Base-by-base conservation (phyloP, 1,140 invertebrate genomes). In the Tenebrio molitor region DNA sequence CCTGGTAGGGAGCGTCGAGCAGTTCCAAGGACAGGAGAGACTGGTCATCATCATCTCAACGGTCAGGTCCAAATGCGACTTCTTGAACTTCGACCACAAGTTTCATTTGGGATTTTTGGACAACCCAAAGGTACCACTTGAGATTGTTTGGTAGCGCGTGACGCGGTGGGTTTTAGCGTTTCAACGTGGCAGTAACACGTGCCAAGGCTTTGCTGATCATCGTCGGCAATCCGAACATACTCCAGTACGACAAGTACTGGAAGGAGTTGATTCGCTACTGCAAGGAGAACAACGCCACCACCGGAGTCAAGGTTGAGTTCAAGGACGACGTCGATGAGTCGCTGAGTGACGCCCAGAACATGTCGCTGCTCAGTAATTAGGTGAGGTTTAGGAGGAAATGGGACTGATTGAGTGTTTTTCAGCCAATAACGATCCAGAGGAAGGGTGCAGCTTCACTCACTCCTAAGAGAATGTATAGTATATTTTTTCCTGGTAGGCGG, bases 21-120 rank as follows among this genome's bases (percentile, higher is more conserved):
- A 97, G 81, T 97, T 98, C 81, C 97, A 98, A 83, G 96, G 96
- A 6, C 91, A 97, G 84, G 96, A 98, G 83, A 85, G 90, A 46
- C 87, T 90, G 41, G 88, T 95, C 1, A 94, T 98, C 34, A 90
- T 98, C 1, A 86, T 98, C 39, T 94, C 94, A 2, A 92, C 93
- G 0, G 96, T 97, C 1, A 87, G 95, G 69, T 89, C 91, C 0
- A 81, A 84, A n/a, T 83, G 85, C 70, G 83, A 39, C 67, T 84
- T 17, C 41, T 88, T 14, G 14, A 80, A 10, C 76, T 85, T 3
- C 12, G 91, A 93, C 77, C 67, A 87, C 2, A 87, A 84, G 72
- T 85, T 89, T 74, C 77, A 84, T n/a, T 83, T 96, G 19, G 93
- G 93, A 8, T 97, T 96, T 83, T 87, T 95, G 4, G 86, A 85